phyloP scores from a whole-genome alignment of 1,140 invertebrate genomes.

The Coenobita brevimanus region DNA sequence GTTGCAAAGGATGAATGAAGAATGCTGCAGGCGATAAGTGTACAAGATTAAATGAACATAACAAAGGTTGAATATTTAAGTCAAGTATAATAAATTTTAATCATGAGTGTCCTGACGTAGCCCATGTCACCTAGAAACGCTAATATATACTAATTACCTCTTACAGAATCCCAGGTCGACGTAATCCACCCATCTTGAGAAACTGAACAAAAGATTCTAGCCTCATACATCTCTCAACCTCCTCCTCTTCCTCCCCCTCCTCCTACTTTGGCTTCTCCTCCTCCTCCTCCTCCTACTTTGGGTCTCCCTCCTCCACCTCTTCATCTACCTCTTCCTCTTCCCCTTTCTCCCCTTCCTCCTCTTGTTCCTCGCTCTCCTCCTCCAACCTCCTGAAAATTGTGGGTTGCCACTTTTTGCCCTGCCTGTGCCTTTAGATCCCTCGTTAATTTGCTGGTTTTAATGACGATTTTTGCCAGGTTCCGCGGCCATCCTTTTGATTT shows the following conservation, averaged over 20 bases:
- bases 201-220: slow-evolving; percentile 61
- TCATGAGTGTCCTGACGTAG: no score
- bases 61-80: no score
- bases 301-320: no score
- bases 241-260: background rate
- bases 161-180: slow-evolving; percentile 35
- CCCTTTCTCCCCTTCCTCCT: no score
- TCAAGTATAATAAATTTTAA: no score
- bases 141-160: slow-evolving; percentile 58
- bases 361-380: no score
- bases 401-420: slow-evolving; percentile 38
- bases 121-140: no score
- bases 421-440: background rate
- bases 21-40: no score
- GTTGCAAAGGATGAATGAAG: no score
- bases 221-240: slow-evolving; percentile 47
- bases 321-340: no score
- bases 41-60: no score
- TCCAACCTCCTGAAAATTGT: slow-evolving; percentile 61
- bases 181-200: slow-evolving; percentile 54
- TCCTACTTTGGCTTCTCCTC: background rate
- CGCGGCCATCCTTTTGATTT: slow-evolving; percentile 51
- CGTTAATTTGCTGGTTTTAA: slow-evolving; percentile 54
- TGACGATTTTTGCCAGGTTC: slow-evolving; percentile 31
- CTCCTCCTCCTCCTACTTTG: background rate